Base-by-base conservation (phyloP, 92 coral and sea anemone genomes). In the Metridium senile region DNA sequence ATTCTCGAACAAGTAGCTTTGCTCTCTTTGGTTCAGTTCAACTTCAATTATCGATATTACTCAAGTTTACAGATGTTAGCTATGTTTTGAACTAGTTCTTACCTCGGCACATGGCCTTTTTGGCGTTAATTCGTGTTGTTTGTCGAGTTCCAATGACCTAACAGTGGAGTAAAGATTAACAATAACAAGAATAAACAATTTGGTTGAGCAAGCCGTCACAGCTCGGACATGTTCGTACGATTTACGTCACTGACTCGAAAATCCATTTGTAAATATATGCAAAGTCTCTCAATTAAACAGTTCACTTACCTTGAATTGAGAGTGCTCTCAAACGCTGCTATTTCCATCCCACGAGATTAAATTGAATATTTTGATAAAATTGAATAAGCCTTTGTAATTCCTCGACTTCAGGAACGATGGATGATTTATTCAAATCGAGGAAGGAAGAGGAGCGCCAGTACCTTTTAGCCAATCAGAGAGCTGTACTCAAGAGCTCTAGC, bases 401-500 rank as follows among this genome's bases (percentile, higher is more conserved):
- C 33, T 54, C 16, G n/a, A 3, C 19, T 33, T 13, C 68, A 34
- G 31, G 68, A 73, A 39, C 46, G 64, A 22, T 45, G 8, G 49
- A 57, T 73, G 46, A 73, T 73, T 73, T 26, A 73, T 73, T 73
- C 78, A 73, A 73, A 73, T 58, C 52, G 49, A 73, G 78, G 78
- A 73, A 73, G 78, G 78, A 73, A 73, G 78, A 34, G 78, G 78
- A 73, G 78, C 78, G 78, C 78, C 78, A 73, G 57, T 20, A n/a
- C 27, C 20, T 30, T 0, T 28, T 21, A 35, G 25, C 78, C 78
- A 73, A 73, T 73, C 78, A 57, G 31, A 73, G 20, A 10, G 78
- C 78, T 31, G 67, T 33, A 31, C 31, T 73, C 30, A 25, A 32
- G 13, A 32, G 32, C 52, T 33, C 21, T n/a, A 57, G 33, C 78